Percentiles rank a stretch among this genome's conserved stretches.
Evolutionary conservation across 2,888 invertebrate species (phyloP).

Genomic region (Agrochola macilenta): DNA sequence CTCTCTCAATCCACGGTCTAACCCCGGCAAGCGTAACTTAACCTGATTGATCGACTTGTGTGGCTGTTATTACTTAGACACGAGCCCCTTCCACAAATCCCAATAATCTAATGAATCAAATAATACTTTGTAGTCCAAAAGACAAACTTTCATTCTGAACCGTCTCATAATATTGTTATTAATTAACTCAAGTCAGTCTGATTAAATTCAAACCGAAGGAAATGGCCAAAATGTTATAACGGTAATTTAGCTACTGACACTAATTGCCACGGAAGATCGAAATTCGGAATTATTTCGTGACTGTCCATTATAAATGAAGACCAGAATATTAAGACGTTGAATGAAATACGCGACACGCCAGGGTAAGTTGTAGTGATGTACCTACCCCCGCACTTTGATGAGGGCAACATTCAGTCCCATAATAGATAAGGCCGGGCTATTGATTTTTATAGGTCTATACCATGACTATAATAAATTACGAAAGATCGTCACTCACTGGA

Average conservation of each 20-base stretch:
- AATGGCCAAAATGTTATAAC: constrained; percentile 46
- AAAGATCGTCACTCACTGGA: no score
- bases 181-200: constrained; percentile 49
- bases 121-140: constrained; percentile 17
- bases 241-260: constrained; percentile 59
- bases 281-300: constrained; percentile 49
- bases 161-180: constrained; percentile 53
- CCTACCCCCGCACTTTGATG: not conserved
- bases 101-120: constrained; percentile 11
- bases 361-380: not conserved
- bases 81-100: not conserved
- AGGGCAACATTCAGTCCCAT: not conserved
- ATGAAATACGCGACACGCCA: constrained; percentile 23
- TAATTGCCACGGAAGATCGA: constrained; percentile 59
- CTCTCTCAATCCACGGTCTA: not conserved
- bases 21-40: not conserved
- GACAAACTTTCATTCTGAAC: constrained; percentile 41
- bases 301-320: constrained; percentile 47
- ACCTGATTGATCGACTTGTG: not conserved
- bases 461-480: not conserved
- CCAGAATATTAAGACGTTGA: constrained; percentile 30
- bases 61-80: not conserved
- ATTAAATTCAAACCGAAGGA: constrained; percentile 50
- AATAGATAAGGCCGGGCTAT: not conserved
- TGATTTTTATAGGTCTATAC: not conserved